A percentile compares a stretch with the other conserved stretches of the same genome.
phyloP scores from a whole-genome alignment of 2,888 invertebrate genomes.

The Cephus pulcher region DNA sequence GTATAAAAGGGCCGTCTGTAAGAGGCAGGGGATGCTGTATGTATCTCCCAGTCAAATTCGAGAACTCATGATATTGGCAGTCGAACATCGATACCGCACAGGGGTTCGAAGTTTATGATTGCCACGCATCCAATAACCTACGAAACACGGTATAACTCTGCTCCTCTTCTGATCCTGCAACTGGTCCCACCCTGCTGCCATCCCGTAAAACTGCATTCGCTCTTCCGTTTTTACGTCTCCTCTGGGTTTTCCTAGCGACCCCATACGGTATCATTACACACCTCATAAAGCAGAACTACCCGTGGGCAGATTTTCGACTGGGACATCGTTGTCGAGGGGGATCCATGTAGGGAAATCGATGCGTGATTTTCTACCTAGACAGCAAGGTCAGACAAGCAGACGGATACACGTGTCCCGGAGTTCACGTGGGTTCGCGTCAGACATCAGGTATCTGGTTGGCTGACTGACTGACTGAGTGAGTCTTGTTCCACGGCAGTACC shows the following conservation, averaged over 20 bases:
- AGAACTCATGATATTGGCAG: background rate
- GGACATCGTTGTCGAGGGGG: background rate
- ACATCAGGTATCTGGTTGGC: background rate
- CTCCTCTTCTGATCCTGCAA: background rate
- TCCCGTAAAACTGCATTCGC: slow-evolving; percentile 51
- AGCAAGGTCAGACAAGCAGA: background rate
- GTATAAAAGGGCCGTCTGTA: background rate
- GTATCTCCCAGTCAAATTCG: background rate
- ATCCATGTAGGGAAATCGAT: background rate
- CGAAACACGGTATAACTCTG: background rate
- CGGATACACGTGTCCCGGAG: background rate
- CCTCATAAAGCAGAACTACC: slow-evolving; percentile 58
- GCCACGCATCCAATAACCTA: slow-evolving; percentile 44
- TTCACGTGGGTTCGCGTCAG: background rate
- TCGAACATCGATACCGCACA: background rate
- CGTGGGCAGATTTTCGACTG: slow-evolving; percentile 3
- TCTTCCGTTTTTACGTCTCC: slow-evolving; percentile 62
- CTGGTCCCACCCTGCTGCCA: slow-evolving; percentile 15
- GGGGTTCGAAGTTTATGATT: slow-evolving; percentile 50
- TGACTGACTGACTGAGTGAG: background rate
- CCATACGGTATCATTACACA: slow-evolving; percentile 27
- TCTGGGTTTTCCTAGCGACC: slow-evolving; percentile 51
- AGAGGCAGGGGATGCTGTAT: background rate
- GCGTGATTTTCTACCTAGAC: background rate
- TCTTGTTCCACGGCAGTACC: background rate